phyloP scores from a whole-genome alignment of 1,140 invertebrate species.

The Oppia nitens region DNA sequence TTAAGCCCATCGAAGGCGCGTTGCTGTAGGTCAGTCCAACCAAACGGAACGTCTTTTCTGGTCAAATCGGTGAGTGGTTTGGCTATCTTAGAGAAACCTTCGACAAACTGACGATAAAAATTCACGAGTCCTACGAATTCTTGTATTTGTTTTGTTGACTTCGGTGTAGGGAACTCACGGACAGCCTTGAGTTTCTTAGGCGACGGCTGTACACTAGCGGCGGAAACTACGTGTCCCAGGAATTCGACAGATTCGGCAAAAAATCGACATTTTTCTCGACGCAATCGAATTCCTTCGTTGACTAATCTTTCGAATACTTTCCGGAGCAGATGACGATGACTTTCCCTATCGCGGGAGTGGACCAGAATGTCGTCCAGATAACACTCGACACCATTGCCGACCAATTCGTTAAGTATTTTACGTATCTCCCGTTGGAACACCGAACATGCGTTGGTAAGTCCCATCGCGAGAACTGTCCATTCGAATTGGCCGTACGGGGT shows the following conservation, averaged over 20 bases:
- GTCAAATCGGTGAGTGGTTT: conserved; percentile 14
- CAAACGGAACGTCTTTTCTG: conserved; percentile 7
- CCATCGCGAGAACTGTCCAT: conserved; percentile 18
- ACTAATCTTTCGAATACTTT: neutral
- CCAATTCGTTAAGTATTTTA: conserved; percentile 1
- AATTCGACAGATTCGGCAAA: conserved; percentile 6
- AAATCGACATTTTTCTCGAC: conserved; percentile 9
- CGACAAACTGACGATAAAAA: conserved; percentile 22
- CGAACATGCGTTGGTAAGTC: conserved; percentile 16
- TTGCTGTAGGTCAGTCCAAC: neutral
- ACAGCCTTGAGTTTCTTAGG: conserved; percentile 20
- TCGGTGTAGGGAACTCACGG: conserved; percentile 17
- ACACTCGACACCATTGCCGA: neutral
- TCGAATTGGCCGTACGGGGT: conserved; percentile 22
- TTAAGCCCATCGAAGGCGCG: conserved; percentile 8
- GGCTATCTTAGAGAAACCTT: conserved; percentile 19
- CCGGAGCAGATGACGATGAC: neutral
- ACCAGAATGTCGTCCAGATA: conserved; percentile 18
- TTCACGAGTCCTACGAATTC: conserved; percentile 21
- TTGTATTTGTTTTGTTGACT: conserved; percentile 16
- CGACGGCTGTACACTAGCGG: conserved; percentile 18
- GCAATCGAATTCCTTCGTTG: neutral
- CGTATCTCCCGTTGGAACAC: conserved; percentile 28
- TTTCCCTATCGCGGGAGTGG: neutral
- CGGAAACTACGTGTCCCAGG: conserved; percentile 11